Conservation (phyloP, 1,140 invertebrate species). For the Drosophila parabipectinata region DNA sequence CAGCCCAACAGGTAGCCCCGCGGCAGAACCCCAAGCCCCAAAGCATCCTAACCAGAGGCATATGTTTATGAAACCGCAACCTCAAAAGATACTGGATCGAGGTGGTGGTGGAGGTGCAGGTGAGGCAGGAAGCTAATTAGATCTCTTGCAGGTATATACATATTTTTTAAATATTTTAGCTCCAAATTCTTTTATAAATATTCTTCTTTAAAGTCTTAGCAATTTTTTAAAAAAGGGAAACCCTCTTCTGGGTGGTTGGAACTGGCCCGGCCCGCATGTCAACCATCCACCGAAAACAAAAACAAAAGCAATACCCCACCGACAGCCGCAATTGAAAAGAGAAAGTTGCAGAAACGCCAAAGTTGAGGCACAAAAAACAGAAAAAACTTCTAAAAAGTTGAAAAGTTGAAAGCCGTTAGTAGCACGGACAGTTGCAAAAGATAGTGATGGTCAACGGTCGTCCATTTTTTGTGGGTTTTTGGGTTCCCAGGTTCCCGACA, state of each 20-base stretch:
- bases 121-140: constrained; percentile 52
- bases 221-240: constrained; percentile 1
- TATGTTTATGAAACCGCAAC: constrained; percentile 18
- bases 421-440: background rate
- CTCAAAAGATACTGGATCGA: background rate
- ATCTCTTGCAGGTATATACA: constrained; percentile 21
- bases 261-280: constrained; percentile 31
- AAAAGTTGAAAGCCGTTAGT: constrained; percentile 67
- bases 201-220: background rate
- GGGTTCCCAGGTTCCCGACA: background rate
- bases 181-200: background rate
- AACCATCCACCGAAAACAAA: constrained; percentile 35
- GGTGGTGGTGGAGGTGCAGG: constrained; percentile 17
- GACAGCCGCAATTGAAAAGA: constrained; percentile 72
- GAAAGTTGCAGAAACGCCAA: constrained; percentile 63
- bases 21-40: constrained; percentile 18
- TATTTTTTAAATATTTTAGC: background rate
- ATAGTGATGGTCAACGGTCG: constrained; percentile 16
- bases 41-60: background rate
- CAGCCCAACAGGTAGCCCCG: constrained; percentile 66
- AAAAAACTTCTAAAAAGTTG: constrained; percentile 72
- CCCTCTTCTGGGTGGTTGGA: background rate
- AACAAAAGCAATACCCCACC: constrained; percentile 25
- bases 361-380: constrained; percentile 11
- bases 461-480: constrained; percentile 5